These are phyloP conservation scores for Falco novaeseelandiae DNA, from an alignment of 2,797 vertebrate genomes.

Conservation along the genomic window DNA sequence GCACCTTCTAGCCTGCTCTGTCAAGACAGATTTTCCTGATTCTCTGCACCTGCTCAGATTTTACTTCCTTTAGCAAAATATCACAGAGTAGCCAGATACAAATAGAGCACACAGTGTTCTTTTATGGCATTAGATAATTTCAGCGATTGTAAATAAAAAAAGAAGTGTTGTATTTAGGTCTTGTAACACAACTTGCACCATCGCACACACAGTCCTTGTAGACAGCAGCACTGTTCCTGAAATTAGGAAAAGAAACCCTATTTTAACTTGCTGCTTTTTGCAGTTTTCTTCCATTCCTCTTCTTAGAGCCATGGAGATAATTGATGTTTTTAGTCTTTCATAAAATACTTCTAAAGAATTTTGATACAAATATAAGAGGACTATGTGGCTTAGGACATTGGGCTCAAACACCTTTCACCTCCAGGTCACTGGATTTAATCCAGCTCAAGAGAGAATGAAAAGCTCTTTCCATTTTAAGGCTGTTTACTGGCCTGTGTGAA, in stretches of 20 bases:
- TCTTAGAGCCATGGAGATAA: background rate
- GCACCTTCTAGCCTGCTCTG: background rate
- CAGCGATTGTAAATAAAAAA: background rate
- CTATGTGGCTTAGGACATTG: background rate
- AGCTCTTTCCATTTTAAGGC: conserved; percentile 34
- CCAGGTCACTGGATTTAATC: conserved; percentile 9
- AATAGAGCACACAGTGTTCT: background rate
- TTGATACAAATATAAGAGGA: conserved; percentile 2
- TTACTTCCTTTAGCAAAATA: background rate
- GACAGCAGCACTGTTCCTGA: background rate
- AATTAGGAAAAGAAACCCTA: background rate
- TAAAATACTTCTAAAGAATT: conserved; percentile 20
- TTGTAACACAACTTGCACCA: background rate
- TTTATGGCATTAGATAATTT: background rate
- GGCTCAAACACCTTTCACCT: conserved; percentile 5
- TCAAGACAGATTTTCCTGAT: background rate
- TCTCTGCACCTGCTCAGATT: background rate
- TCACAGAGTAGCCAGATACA: background rate
- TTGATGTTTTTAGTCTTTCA: background rate
- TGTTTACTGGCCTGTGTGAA: conserved; percentile 30
- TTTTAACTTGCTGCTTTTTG: background rate
- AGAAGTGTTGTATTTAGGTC: background rate
- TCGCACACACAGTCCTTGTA: background rate
- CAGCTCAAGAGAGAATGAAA: conserved; percentile 9
- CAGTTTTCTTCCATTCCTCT: background rate